Base-by-base conservation (phyloP, 2,113 vertebrate genomes). In the Oncorhynchus clarkii region DNA sequence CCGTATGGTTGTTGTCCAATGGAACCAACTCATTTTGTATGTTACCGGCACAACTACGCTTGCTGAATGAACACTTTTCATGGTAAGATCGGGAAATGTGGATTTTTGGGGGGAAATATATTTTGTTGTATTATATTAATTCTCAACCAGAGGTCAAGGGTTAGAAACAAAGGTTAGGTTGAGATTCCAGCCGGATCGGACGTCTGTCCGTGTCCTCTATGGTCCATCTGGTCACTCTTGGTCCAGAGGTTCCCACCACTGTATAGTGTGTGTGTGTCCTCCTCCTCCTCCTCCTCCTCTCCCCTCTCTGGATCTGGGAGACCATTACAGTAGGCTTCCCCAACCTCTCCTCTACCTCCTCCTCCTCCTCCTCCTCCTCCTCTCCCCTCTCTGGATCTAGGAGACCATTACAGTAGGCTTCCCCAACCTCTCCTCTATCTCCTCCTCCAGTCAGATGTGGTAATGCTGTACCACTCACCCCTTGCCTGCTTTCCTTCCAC, bases 231-330 rank as follows among this genome's bases (percentile, higher is more conserved):
- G 31, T 6, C 31, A 6, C 31, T 31, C 31, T 31, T 45, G 8
- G 39, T 81, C 74, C 76, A 74, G 60, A 67, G 74, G 49, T 79
- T 72, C 67, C 70, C 71, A 69, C 66, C 71, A 49, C 78, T 71
- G 70, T 71, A 66, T 65, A 45, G 70, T 80, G 70, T 54, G 70
- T 74, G 76, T 82, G 22, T 67, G 24, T 67, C 65, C 27, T 70
- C 66, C 72, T 54, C 71, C 29, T 39, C 34, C 34, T 80, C 31
- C 5, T 1, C 1, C 31, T 7, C 31, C 31, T 34, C 31, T 29
- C 29, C 29, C 29, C 29, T 0, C 29, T 29, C 3, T 29, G 29
- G 29, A 29, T 29, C 29, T 29, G 29, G 29, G 29, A 29, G 29
- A 3, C 29, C 29, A 29, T 4, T 29, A 29, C 29, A 29, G 29